phyloP scores from a whole-genome alignment of 1,140 invertebrate species.

The Drosophila funebris region DNA sequence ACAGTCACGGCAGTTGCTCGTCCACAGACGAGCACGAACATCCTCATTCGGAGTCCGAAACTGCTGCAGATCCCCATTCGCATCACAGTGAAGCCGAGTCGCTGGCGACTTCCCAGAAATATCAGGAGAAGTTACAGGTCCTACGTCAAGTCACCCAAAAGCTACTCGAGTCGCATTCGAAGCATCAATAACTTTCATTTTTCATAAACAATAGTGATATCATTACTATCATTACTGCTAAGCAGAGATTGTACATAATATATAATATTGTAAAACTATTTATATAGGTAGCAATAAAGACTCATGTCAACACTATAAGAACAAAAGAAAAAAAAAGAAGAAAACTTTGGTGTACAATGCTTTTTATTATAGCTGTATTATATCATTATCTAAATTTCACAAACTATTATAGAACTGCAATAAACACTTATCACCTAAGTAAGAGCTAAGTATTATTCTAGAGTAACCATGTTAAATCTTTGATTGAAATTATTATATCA shows the following conservation, averaged over 20 bases:
- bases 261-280: conserved; percentile 14
- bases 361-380: background rate
- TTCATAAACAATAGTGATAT: conserved; percentile 13
- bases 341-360: background rate
- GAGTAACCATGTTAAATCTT: background rate
- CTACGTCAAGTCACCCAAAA: conserved; percentile 68
- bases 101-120: conserved; percentile 55
- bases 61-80: background rate
- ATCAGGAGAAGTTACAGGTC: conserved; percentile 65
- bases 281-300: conserved; percentile 14
- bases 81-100: conserved; percentile 59
- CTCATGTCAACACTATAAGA: background rate
- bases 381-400: background rate
- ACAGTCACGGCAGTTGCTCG: conserved; percentile 60
- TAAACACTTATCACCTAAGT: background rate
- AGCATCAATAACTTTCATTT: conserved; percentile 21
- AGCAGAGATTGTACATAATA: conserved; percentile 29
- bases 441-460: background rate
- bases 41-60: conserved; percentile 9
- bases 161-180: conserved; percentile 58
- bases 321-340: background rate
- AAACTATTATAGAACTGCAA: background rate
- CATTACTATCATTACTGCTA: conserved; percentile 27
- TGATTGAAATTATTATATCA: background rate
- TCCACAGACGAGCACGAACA: conserved; percentile 43